Base-by-base conservation (phyloP, 2,797 vertebrate species). In the Crenuchus spilurus region DNA sequence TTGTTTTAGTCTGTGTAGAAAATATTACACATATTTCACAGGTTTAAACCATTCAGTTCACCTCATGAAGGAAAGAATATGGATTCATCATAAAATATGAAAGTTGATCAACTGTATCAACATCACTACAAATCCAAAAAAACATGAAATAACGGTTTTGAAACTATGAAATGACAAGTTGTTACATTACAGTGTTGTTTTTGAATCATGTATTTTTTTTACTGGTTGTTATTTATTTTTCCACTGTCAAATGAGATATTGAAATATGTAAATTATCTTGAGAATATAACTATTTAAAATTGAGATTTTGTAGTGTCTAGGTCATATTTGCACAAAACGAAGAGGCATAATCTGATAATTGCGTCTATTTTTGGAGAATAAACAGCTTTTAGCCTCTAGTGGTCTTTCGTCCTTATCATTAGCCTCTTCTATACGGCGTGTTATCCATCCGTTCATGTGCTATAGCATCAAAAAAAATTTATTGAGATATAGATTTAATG, bases 141-240 rank as follows among this genome's bases (percentile, higher is more conserved):
- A 3, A 49, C 78, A 69, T 39, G 31, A 42, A 83, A 90, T 82
- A 26, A 82, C 66, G 77, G 85, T 89, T 93, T 92, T 93, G 91
- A 82, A 94, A 91, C 91, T 93, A 92, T 93, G 91, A 93, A 93
- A 92, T 90, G 84, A 91, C 84, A 75, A 80, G 68, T 76, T 79
- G 81, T 90, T 89, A 87, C 83, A 84, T 81, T 76, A 74, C 85
- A 84, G 83, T 87, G 81, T 90, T 89, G 89, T 74, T 87, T 89
- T 86, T 84, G 10, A 72, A 39, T 70, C 14, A 1, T 1, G 37
- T 71, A 30, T 24, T 80, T 63, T 42, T 64, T n/a, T 75, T 75
- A 67, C 13, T 14, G 22, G 26, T 67, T 70, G 68, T 71, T 49
- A 11, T 84, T 70, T 75, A 80, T 68, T 66, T 52, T 35, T 37